Percentiles rank a stretch among this genome's conserved stretches.
These are phyloP conservation scores for Scaptomyza pallida DNA, from an alignment of 1,140 invertebrate species.

Conservation along the genomic window DNA sequence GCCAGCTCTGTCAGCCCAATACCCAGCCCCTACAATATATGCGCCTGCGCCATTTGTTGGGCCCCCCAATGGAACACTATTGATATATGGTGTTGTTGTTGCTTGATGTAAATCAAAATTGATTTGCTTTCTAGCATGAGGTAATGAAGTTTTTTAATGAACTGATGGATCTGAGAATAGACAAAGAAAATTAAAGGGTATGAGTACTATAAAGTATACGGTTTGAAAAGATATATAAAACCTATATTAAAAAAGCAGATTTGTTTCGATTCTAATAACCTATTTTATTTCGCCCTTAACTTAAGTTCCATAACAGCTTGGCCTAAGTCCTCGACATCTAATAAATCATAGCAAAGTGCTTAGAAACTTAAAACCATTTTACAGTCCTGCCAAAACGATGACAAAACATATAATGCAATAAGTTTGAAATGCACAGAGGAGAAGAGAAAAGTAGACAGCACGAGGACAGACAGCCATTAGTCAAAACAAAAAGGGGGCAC, in stretches of 20 bases:
- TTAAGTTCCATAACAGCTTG: neutral
- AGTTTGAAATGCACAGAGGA: neutral
- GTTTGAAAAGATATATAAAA: too few relatives aligned
- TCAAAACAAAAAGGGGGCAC: conserved; percentile 37
- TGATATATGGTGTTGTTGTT: conserved; percentile 45
- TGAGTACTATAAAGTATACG: too few relatives aligned
- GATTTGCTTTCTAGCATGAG: conserved; percentile 54
- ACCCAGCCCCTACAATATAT: conserved; percentile 49
- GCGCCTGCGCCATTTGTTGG: conserved; percentile 43
- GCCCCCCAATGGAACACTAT: conserved; percentile 40
- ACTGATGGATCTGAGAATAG: conserved; percentile 36
- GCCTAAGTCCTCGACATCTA: too few relatives aligned
- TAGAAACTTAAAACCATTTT: neutral
- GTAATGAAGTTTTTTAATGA: conserved; percentile 76
- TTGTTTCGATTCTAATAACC: too few relatives aligned
- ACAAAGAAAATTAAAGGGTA: too few relatives aligned
- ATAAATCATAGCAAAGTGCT: conserved; percentile 4
- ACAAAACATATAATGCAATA: conserved; percentile 27
- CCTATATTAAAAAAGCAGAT: too few relatives aligned
- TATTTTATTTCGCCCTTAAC: too few relatives aligned
- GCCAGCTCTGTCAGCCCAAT: conserved; percentile 51
- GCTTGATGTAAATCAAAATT: conserved; percentile 74
- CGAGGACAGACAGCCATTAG: conserved; percentile 60
- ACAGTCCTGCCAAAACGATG: conserved; percentile 26
- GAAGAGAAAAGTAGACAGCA: conserved; percentile 19